These are phyloP conservation scores for cat (Felis catus) DNA, from an alignment of 2,113 vertebrate species.

Conservation along the genomic window F.catus_Fca126_mat1.0 CM031420.1:78980501-78981000, in stretches of 20 bases:
- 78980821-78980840: background rate
- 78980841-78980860: background rate
- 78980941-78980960: background rate
- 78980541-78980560: background rate
- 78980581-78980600: background rate
- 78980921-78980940: background rate
- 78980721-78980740: background rate
- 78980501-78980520: background rate
- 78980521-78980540: background rate
- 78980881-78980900: background rate
- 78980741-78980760: background rate
- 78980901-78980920: background rate
- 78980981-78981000: background rate
- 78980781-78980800: background rate
- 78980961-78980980: background rate
- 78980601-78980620: background rate
- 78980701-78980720: background rate
- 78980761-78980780: background rate
- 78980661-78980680: background rate
- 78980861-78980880: background rate
- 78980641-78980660: background rate
- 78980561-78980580: background rate
- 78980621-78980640: background rate
- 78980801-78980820: background rate
- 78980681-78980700: background rate